phyloP scores from a whole-genome alignment of 2,113 vertebrate species.

The Podiceps cristatus region DNA sequence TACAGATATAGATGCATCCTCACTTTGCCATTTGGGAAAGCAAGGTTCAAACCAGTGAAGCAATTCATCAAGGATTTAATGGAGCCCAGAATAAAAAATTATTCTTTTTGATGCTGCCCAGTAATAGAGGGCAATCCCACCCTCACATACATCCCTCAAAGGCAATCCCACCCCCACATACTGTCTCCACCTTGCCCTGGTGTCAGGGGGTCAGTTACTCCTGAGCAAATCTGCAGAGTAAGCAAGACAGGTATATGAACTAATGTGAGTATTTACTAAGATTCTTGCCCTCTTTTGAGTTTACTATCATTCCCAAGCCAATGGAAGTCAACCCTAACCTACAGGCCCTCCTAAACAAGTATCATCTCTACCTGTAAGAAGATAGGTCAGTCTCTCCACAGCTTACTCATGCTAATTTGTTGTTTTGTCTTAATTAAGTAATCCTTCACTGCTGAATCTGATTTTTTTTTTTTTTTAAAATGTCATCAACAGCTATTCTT shows the following conservation, averaged over 20 bases:
- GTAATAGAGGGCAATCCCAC: not conserved
- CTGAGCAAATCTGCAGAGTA: not conserved
- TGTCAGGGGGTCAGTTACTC: not conserved
- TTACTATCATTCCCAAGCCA: not conserved
- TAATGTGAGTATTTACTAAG: not conserved
- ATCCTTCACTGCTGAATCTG: not conserved
- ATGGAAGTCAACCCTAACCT: not conserved
- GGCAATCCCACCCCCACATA: fast-evolving
- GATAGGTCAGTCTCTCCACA: not conserved
- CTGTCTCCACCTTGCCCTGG: not conserved
- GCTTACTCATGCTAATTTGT: not conserved
- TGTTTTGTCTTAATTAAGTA: constrained; percentile 1
- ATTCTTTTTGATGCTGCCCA: not conserved
- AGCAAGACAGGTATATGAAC: not conserved
- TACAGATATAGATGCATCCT: not conserved
- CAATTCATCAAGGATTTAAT: not conserved
- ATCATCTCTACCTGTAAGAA: not conserved
- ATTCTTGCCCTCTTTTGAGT: not conserved
- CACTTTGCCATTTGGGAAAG: not conserved
- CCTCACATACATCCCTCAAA: not conserved
- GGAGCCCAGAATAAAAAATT: not conserved
- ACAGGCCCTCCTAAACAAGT: not conserved
- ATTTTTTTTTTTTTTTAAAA: not conserved
- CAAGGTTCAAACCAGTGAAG: not conserved
- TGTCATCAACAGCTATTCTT: not conserved